Base-by-base conservation (phyloP, 2,888 invertebrate species). In the Exocentrus adspersus region DNA sequence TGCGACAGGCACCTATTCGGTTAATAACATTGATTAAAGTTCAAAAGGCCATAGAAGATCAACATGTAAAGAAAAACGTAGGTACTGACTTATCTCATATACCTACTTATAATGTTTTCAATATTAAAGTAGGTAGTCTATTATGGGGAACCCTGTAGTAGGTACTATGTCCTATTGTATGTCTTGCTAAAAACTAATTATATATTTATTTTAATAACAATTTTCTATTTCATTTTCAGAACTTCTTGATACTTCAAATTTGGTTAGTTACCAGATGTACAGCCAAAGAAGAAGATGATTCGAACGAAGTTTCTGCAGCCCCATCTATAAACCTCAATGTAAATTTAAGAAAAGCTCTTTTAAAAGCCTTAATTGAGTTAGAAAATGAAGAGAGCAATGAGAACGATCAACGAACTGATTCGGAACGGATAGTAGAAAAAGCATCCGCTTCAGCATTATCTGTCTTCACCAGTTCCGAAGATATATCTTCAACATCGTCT, bases 311-410 rank as follows among this genome's bases (percentile, higher is more conserved):
- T 1, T 37, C 60, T 3, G 16, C 65, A 7, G 9, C 64, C 12
- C 51, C 58, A 5, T 53, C 64, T 48, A 85, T 88, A 1, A 87
- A 89, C 62, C 81, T 93, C 59, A 92, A 93, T 79, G 89, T 90
- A 45, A 90, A 89, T 67, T 87, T 94, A 28, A 85, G 93, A 12
- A 88, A 89, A 80, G 93, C 93, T 0, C 82, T 93, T 42, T 83
- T 93, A 3, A 89, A 89, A 82, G 93, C 93, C 9, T 84, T 94
- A 2, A 89, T 88, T 53, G 92, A 92, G 75, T 83, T 93, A 51
- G 92, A 93, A 81, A 87, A 88, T 68, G 89, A 87, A 67, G 87
- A 71, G 41, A 42, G 76, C 6, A 85, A 85, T 67, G 85, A 84
- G 54, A 81, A 82, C 7, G 78, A 81, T n/a, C n/a, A n/a, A n/a